Conservation (phyloP, 2,113 vertebrate genomes). For the Equus quagga region DNA sequence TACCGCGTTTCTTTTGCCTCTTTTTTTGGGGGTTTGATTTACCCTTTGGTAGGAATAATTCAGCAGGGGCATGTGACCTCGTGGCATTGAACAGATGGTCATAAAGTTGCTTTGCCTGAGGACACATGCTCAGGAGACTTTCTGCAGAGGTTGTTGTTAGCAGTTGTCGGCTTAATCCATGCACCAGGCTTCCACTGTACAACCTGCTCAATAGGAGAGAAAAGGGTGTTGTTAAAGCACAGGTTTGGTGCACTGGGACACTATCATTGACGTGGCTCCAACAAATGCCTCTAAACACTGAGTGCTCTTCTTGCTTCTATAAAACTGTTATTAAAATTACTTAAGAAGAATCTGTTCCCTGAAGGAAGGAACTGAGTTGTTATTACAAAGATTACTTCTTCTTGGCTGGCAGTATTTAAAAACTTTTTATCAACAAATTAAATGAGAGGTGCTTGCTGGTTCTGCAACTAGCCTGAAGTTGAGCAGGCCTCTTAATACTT, state of each 20-base stretch:
- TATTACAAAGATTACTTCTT: not conserved
- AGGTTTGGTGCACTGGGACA: not conserved
- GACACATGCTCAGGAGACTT: slow-evolving; percentile 84
- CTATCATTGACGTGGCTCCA: not conserved
- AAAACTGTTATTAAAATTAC: not conserved
- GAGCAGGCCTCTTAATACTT: slow-evolving; percentile 29
- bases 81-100: slow-evolving; percentile 78
- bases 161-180: slow-evolving; percentile 88
- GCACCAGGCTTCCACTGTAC: slow-evolving; percentile 93
- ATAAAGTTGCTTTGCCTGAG: slow-evolving; percentile 88
- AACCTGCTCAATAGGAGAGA: slow-evolving; percentile 86
- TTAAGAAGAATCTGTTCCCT: slow-evolving; percentile 8
- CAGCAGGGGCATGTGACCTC: slow-evolving; percentile 64
- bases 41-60: slow-evolving; percentile 81
- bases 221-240: not conserved
- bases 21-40: slow-evolving; percentile 67
- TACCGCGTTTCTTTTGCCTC: slow-evolving; percentile 72
- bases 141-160: slow-evolving; percentile 84
- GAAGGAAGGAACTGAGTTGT: not conserved
- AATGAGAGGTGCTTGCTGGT: not conserved
- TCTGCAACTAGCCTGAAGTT: not conserved
- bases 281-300: not conserved
- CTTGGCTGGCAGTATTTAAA: not conserved
- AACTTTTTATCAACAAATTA: not conserved
- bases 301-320: not conserved